phyloP scores from a whole-genome alignment of 2,888 invertebrate species.

The Limulus polyphemus region DNA sequence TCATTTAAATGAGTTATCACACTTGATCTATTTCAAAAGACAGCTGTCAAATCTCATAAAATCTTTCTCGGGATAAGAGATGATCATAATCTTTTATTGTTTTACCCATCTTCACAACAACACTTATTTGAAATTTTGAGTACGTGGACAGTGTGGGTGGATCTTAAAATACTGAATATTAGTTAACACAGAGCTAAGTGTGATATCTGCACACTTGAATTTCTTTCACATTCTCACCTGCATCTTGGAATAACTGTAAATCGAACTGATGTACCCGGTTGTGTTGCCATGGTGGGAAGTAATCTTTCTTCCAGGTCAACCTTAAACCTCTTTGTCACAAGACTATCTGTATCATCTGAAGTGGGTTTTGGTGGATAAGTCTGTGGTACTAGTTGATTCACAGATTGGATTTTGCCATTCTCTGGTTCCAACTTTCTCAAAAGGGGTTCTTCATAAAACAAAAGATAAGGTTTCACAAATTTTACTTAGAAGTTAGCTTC shows the following conservation, averaged over 20 bases:
- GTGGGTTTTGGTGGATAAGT: constrained; percentile 6
- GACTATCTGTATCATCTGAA: background rate
- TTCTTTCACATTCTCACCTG: constrained; percentile 13
- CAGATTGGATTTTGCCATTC: constrained; percentile 62
- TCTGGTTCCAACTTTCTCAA: constrained; percentile 53
- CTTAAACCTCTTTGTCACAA: background rate
- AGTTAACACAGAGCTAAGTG: too few species aligned
- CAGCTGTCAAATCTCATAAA: too few species aligned
- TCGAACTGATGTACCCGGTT: constrained; percentile 64
- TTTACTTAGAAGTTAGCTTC: background rate
- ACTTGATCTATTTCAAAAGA: too few species aligned
- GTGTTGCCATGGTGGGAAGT: constrained; percentile 66
- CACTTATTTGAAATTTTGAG: too few species aligned
- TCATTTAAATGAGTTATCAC: too few species aligned
- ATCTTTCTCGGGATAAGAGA: too few species aligned
- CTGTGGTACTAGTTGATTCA: constrained; percentile 54
- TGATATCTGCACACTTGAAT: background rate
- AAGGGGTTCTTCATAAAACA: constrained; percentile 43
- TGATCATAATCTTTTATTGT: too few species aligned
- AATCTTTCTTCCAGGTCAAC: constrained; percentile 49
- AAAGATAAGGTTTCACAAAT: constrained; percentile 4
- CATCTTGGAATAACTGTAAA: constrained; percentile 62
- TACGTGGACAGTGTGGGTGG: too few species aligned
- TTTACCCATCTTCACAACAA: too few species aligned
- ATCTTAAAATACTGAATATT: too few species aligned